Evolutionary conservation across 2,888 invertebrate genomes (phyloP).

Genomic region (Agrotis segetum): DNA sequence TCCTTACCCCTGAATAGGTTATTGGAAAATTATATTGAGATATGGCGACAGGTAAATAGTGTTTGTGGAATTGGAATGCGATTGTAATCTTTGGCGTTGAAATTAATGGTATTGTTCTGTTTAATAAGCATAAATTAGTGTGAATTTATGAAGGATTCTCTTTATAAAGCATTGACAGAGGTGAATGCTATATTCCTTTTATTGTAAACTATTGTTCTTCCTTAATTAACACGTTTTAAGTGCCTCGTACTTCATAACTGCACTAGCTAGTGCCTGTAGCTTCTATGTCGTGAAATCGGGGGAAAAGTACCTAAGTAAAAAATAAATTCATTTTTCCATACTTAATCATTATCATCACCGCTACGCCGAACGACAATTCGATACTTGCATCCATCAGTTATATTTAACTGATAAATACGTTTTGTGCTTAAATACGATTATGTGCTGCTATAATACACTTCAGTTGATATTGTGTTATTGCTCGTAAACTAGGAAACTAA

Average conservation of each 20-base stretch:
- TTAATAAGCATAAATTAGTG: constrained; percentile 44
- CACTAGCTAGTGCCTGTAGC: neutral
- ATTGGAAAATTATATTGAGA: constrained; percentile 70
- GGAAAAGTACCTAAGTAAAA: too few relatives aligned
- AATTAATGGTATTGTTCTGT: constrained; percentile 47
- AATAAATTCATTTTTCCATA: too few relatives aligned
- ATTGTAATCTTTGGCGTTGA: constrained; percentile 61
- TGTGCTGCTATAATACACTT: too few relatives aligned
- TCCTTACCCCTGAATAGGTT: constrained; percentile 62
- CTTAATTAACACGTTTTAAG: neutral
- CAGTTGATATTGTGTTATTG: too few relatives aligned
- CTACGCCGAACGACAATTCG: too few relatives aligned
- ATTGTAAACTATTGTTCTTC: neutral
- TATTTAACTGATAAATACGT: too few relatives aligned
- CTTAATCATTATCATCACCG: too few relatives aligned
- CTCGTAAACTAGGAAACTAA: too few relatives aligned
- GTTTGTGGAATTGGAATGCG: constrained; percentile 61
- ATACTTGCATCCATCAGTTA: too few relatives aligned
- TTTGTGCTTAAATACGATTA: too few relatives aligned
- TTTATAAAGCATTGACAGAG: constrained; percentile 2
- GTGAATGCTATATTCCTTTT: neutral
- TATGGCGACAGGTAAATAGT: constrained; percentile 66
- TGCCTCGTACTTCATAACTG: neutral
- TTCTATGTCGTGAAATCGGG: neutral
- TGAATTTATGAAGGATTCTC: constrained; percentile 31